Base-by-base conservation (phyloP, 1,140 invertebrate species). In the Euwallacea fornicatus region DNA sequence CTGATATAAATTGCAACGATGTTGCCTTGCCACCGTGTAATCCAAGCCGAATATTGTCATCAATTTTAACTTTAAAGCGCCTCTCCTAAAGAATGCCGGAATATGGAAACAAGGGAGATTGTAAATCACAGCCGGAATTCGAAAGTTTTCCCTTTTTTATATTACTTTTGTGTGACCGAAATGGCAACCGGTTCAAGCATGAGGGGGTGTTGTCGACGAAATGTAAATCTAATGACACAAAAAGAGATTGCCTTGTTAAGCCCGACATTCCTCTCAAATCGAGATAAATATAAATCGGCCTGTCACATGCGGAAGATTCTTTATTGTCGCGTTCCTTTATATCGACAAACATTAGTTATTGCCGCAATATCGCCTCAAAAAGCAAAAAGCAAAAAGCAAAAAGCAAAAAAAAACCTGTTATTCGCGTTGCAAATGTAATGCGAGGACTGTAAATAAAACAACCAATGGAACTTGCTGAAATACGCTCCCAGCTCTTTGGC, bases 111-210 rank as follows among this genome's bases (percentile, higher is more conserved):
- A 63, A 63, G 43, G 44, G 42, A 21, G 60, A 46, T 63, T 47
- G 42, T 63, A 63, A 63, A 63, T 63, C 60, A 63, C 60, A n/a
- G 54, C 54, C 43, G 60, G 60, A 46, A 63, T 63, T 63, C 60
- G 42, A 63, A 63, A 63, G 43, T 63, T 63, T 63, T 47, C 16
- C n/a, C 60, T 60, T 60, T 60, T 63, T 63, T 63, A 63, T 63
- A 63, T 63, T 63, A 47, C 60, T 46, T 63, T 63, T 63, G 42
- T 62, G 60, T 63, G 60, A 63, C 60, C 42, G 60, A 63, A 63
- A 63, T 63, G 16, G 60, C 43, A 63, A 63, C 60, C 2, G 42
- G 60, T 47, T 13, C 42, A 47, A 63, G 21, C 9, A 63, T 63
- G 43, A 63, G 44, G 60, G 46, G 46, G 16, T 47, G 42, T 63